Percentiles rank a stretch among this genome's conserved stretches.
phyloP scores from a whole-genome alignment of 2,797 vertebrate genomes.

The Premnoplex brunnescens region DNA sequence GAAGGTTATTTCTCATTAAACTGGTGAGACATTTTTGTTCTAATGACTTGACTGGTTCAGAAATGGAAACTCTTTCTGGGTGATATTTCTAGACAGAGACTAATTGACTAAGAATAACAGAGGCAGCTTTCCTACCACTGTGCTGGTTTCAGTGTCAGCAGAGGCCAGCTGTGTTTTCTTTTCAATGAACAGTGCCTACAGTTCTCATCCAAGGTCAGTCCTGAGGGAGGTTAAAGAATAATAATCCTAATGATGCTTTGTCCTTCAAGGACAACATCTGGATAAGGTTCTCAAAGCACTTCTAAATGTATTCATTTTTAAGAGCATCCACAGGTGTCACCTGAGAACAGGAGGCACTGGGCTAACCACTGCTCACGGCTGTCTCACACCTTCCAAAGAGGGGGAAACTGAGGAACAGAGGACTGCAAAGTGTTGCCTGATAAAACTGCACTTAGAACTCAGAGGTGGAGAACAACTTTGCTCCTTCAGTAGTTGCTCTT shows the following conservation, averaged over 20 bases:
- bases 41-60: conserved; percentile 4
- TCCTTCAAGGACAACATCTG: not conserved
- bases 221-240: conserved; percentile 23
- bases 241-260: conserved; percentile 27
- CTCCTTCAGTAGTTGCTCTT: not conserved
- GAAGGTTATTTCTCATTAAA: not conserved
- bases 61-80: conserved; percentile 47
- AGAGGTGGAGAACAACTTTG: not conserved
- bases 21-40: not conserved
- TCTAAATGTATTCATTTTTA: not conserved
- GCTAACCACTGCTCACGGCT: not conserved
- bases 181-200: conserved; percentile 20
- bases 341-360: not conserved
- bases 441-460: not conserved
- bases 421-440: not conserved
- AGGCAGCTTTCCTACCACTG: conserved; percentile 39
- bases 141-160: conserved; percentile 27
- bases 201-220: conserved; percentile 51
- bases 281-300: not conserved
- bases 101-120: conserved; percentile 57
- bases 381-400: not conserved
- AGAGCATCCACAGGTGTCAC: not conserved
- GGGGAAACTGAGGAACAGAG: not conserved
- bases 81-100: conserved; percentile 53
- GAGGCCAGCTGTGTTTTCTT: conserved; percentile 70